phyloP scores from a whole-genome alignment of 2,888 invertebrate species.

The Limnephilus lunatus region DNA sequence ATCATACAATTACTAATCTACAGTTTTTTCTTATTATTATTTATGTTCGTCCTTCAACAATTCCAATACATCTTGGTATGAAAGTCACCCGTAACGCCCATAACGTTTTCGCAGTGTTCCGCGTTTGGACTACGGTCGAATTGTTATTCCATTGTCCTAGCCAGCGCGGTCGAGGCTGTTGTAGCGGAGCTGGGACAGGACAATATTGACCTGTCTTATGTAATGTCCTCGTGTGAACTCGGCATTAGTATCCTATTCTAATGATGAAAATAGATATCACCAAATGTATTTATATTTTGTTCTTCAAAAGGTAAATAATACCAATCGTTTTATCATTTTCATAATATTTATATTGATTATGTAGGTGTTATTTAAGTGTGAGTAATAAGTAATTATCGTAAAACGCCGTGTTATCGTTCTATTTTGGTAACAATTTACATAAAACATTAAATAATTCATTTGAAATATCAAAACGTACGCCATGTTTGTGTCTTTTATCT shows the following conservation, averaged over 20 bases:
- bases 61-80: too few relatives aligned
- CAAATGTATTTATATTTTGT: background rate
- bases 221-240: too few relatives aligned
- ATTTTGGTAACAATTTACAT: background rate
- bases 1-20: too few relatives aligned
- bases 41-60: too few relatives aligned
- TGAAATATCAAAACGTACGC: background rate
- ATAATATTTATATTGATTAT: background rate
- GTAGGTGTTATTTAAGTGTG: background rate
- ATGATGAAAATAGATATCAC: background rate
- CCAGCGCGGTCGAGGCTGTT: too few relatives aligned
- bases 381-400: background rate
- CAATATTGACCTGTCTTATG: too few relatives aligned
- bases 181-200: too few relatives aligned
- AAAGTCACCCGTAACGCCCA: too few relatives aligned
- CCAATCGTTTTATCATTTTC: background rate
- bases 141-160: too few relatives aligned
- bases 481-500: background rate
- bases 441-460: background rate
- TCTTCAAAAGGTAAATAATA: background rate
- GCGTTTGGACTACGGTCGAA: too few relatives aligned
- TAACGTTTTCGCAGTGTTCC: too few relatives aligned
- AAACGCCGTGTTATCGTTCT: background rate
- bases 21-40: too few relatives aligned
- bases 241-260: background rate